Base-by-base conservation (phyloP, 2,797 vertebrate genomes). In the Ctenopoma multispine region DNA sequence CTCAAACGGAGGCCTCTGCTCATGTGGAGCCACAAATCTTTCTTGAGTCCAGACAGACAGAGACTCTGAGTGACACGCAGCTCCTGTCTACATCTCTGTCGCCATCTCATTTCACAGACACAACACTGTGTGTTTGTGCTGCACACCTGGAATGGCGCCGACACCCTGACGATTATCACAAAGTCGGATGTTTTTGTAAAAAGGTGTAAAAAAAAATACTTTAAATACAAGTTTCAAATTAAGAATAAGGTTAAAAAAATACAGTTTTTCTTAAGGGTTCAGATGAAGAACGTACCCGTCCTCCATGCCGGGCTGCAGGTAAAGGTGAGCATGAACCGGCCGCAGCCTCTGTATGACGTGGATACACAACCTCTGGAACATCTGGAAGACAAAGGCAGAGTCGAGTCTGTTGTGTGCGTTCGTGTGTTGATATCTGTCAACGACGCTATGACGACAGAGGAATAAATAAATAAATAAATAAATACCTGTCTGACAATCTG, bases 281-380 rank as follows among this genome's bases (percentile, higher is more conserved):
- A 34, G 34, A 10, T 34, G 34, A 34, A 34, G 10, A 40, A 47
- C 89, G 1, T 94, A 99, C 98, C 97, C 97, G 63, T 99, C 97
- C 89, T 99, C 98, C 95, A 99, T 96, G 86, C 97, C 98, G 7
- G 98, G 98, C 84, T 99, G 98, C 69, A 99, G 94, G 83, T 99
- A 99, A 0, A 99, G 95, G 84, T 99, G 98, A 40, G 98, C 97
- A n/a, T 99, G 97, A 15, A 97, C 97, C 0, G 97, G 97, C 50
- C 98, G 92, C 63, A 99, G 89, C 69, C 97, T 94, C 92, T 99
- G 98, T 90, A 99, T 99, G 80, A 99, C 98, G 0, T 99, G 98
- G 77, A 99, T 99, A 53, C 98, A 99, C 82, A 99, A 93, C 85
- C 98, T 95, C 91, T 99, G 98, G 93, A 99, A 99, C 98, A 99